Percentiles rank a stretch among this genome's conserved stretches.
phyloP scores from a whole-genome alignment of 1,140 invertebrate species.

The Drosophila insularis region DNA sequence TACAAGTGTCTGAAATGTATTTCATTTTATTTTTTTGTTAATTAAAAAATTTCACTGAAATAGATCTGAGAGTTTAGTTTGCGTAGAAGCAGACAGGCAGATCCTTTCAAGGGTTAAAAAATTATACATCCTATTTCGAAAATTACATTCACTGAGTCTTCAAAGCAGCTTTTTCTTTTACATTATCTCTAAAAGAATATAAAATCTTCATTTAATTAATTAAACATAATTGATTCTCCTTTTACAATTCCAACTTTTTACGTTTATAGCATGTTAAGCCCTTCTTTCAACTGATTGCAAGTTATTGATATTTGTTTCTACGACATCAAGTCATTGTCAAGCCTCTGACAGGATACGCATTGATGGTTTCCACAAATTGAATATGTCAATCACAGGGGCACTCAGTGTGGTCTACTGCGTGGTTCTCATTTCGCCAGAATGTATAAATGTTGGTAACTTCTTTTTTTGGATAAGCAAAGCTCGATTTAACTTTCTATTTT shows the following conservation, averaged over 20 bases:
- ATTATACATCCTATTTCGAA: too few relatives aligned
- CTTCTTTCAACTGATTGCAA: not conserved
- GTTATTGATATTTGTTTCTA: not conserved
- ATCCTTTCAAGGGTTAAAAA: too few relatives aligned
- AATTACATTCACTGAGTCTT: too few relatives aligned
- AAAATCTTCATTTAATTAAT: not conserved
- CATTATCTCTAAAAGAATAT: too few relatives aligned
- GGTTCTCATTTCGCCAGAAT: not conserved
- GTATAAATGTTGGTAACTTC: not conserved
- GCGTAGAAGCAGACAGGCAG: too few relatives aligned
- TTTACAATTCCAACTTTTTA: too few relatives aligned
- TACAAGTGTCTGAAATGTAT: not conserved
- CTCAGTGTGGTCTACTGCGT: constrained; percentile 7
- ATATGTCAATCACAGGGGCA: constrained; percentile 35
- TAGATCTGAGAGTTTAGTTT: too few relatives aligned
- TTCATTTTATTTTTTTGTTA: not conserved
- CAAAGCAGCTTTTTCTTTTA: too few relatives aligned
- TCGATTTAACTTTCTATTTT: constrained; percentile 46
- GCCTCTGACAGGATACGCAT: constrained; percentile 8
- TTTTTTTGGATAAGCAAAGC: not conserved
- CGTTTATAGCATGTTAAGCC: not conserved
- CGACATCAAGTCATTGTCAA: not conserved
- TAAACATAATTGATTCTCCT: too few relatives aligned
- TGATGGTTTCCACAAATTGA: constrained; percentile 39
- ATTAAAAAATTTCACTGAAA: too few relatives aligned